Conservation (phyloP, 2,888 invertebrate species). For the Salpingus planirostris region DNA sequence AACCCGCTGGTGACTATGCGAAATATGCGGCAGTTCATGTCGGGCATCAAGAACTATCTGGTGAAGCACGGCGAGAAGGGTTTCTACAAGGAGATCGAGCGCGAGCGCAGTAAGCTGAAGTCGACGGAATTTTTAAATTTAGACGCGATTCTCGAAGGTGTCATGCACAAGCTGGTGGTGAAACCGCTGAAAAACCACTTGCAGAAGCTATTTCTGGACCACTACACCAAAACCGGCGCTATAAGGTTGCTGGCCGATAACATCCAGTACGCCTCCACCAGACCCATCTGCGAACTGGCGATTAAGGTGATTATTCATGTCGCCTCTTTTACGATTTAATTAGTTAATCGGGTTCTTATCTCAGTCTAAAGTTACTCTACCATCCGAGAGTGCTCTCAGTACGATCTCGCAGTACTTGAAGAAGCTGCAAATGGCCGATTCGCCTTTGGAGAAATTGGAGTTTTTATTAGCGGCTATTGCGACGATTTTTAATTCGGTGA, state of each 20-base stretch:
- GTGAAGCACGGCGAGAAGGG: conserved; percentile 92
- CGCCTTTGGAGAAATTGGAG: conserved; percentile 89
- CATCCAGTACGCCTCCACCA: conserved; percentile 58
- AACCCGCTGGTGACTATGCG: conserved; percentile 81
- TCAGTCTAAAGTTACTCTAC: conserved; percentile 65
- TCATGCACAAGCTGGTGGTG: conserved; percentile 87
- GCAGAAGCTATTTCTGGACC: conserved; percentile 77
- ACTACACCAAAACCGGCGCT: conserved; percentile 69
- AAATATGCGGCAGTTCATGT: conserved; percentile 94
- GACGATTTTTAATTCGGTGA: conserved; percentile 77
- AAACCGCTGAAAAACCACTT: conserved; percentile 76
- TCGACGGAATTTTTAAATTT: conserved; percentile 89
- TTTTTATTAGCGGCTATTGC: conserved; percentile 82
- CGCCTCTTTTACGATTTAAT: background rate
- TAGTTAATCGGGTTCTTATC: background rate
- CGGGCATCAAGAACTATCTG: conserved; percentile 96
- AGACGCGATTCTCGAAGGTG: conserved; percentile 90
- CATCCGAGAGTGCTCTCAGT: conserved; percentile 64
- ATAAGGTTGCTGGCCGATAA: conserved; percentile 64
- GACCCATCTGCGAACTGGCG: conserved; percentile 59
- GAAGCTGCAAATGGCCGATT: conserved; percentile 82
- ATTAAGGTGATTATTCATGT: too few relatives aligned
- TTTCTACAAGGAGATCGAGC: conserved; percentile 84
- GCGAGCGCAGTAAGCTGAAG: conserved; percentile 73
- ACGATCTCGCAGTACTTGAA: conserved; percentile 70